A percentile compares a stretch with the other conserved stretches of the same genome.
phyloP scores from a whole-genome alignment of 2,888 invertebrate species.

The Aphodius sticticus region DNA sequence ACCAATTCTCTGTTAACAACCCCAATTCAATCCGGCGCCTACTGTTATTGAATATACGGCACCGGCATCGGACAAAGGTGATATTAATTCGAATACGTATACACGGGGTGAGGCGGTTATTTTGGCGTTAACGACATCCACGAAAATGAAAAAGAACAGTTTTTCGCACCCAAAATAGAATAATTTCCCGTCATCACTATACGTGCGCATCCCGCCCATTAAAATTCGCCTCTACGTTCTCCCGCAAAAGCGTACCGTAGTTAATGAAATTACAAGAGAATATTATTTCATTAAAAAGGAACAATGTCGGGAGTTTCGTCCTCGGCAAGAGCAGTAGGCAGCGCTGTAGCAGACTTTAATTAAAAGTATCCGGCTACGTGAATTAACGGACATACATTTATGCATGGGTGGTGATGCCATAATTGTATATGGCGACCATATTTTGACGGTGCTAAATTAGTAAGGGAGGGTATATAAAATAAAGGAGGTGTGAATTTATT shows the following conservation, averaged over 20 bases:
- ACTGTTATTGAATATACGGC: not conserved
- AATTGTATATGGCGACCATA: not conserved
- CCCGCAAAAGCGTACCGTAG: not conserved
- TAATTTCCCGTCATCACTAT: not conserved
- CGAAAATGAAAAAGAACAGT: not conserved
- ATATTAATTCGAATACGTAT: not conserved
- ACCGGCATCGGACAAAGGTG: not conserved
- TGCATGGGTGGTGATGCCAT: not conserved
- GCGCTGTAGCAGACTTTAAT: not conserved
- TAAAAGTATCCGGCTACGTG: not conserved
- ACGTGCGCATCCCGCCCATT: not conserved
- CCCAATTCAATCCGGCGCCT: not conserved
- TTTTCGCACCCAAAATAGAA: not conserved
- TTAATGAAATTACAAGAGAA: conserved; percentile 4
- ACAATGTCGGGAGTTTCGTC: not conserved
- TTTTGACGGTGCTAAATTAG: not conserved
- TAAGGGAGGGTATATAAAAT: not conserved
- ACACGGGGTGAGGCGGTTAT: not conserved
- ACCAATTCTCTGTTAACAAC: not conserved
- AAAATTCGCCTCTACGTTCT: not conserved
- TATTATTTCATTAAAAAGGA: conserved; percentile 4
- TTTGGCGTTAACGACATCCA: not conserved
- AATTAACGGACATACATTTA: conserved; percentile 4
- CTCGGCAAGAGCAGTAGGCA: not conserved
- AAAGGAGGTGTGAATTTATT: not conserved